Percentiles rank a stretch among this genome's conserved stretches.
phyloP scores from a whole-genome alignment of 2,113 vertebrate species.

The Panurus biarmicus region DNA sequence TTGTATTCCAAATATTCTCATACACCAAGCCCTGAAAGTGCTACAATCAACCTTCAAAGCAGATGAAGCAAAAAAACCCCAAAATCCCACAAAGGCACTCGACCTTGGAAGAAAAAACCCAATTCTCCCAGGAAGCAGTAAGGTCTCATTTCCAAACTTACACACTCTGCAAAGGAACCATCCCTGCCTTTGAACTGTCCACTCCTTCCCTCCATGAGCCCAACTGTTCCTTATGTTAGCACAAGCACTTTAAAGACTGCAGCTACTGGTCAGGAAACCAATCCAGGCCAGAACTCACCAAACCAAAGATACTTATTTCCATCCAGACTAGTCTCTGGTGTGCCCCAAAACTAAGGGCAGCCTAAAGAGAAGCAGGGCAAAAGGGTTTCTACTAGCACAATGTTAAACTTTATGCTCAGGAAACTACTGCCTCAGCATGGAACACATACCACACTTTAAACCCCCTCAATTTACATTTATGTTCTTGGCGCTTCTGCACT shows the following conservation, averaged over 20 bases:
- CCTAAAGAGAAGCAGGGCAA: neutral
- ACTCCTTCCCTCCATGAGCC: neutral
- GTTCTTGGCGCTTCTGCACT: constrained; percentile 33
- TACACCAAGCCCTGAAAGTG: neutral
- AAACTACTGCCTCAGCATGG: neutral
- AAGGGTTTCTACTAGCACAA: neutral
- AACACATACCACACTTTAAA: neutral
- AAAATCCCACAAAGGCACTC: neutral
- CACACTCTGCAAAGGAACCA: neutral
- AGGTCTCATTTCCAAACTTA: neutral
- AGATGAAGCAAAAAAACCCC: neutral
- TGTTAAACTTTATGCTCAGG: neutral
- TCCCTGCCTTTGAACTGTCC: neutral
- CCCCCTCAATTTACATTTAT: constrained; percentile 42
- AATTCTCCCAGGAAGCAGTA: neutral
- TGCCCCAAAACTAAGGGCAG: neutral
- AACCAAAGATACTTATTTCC: neutral
- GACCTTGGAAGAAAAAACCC: neutral
- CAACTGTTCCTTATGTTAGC: neutral
- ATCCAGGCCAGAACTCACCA: neutral
- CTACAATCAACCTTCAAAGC: neutral
- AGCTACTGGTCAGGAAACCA: neutral
- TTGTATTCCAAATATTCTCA: neutral
- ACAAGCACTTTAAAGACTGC: neutral
- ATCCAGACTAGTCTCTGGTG: neutral